Percentiles rank a stretch among this genome's conserved stretches.
Conservation (phyloP, 2,113 vertebrate genomes). For the Fulmarus glacialis region DNA sequence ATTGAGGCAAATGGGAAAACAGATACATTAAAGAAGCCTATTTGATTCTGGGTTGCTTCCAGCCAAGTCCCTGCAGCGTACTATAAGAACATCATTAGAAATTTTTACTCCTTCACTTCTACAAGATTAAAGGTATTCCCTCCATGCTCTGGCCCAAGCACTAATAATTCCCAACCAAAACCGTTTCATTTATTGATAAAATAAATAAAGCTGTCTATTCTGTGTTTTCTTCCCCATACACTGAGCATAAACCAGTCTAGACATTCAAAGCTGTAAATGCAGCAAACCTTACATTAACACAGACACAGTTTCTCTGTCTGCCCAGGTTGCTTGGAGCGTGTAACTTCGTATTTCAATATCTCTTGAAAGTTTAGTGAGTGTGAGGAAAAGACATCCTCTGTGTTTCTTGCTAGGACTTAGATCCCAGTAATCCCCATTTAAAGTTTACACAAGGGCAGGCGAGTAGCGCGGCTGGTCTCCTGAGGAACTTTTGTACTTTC, state of each 20-base stretch:
- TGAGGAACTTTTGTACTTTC: background rate
- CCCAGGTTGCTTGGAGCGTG: background rate
- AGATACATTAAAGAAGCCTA: background rate
- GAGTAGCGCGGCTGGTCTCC: accelerated
- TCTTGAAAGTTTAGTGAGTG: background rate
- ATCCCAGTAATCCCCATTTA: background rate
- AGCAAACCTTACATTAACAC: background rate
- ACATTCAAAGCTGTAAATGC: background rate
- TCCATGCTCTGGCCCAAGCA: background rate
- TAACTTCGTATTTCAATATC: background rate
- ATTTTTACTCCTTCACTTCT: background rate
- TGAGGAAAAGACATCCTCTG: background rate
- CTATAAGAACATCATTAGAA: background rate
- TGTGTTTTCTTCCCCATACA: background rate
- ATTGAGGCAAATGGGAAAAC: background rate
- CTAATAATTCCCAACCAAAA: background rate
- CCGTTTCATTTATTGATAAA: background rate
- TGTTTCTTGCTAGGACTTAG: background rate
- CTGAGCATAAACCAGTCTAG: background rate
- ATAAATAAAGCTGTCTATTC: background rate
- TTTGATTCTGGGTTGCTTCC: background rate
- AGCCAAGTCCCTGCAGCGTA: background rate
- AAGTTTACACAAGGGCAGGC: background rate
- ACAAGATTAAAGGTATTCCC: background rate
- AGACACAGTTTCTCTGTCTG: background rate